Evolutionary conservation across 1,140 invertebrate species (phyloP).

Genomic region (Diorhabda elongata): DNA sequence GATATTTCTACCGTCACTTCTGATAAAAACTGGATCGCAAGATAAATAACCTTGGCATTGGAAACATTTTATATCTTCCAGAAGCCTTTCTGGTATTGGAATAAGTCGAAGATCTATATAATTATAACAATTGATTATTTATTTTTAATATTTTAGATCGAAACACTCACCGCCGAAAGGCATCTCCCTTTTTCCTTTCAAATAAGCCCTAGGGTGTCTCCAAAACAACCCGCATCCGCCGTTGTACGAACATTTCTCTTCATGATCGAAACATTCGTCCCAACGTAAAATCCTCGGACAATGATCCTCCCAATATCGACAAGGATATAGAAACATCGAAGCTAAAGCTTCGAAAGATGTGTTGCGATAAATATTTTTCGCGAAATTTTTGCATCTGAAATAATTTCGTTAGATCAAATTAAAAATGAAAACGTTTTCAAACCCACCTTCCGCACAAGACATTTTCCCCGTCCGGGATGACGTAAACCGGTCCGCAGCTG

Average conservation of each 20-base stretch:
- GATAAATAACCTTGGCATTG: constrained; percentile 38
- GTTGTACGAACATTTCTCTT: constrained; percentile 34
- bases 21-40: constrained; percentile 35
- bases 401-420: not conserved
- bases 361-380: constrained; percentile 23
- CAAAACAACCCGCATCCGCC: constrained; percentile 32
- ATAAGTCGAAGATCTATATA: constrained; percentile 37
- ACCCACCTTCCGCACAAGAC: constrained; percentile 38
- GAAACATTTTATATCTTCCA: constrained; percentile 35
- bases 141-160: no score
- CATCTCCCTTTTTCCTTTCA: constrained; percentile 33
- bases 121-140: not conserved
- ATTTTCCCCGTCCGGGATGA: constrained; percentile 28
- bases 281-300: constrained; percentile 34
- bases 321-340: constrained; percentile 39
- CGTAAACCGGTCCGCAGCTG: constrained; percentile 37
- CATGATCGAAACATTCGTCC: constrained; percentile 39
- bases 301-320: constrained; percentile 38
- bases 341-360: constrained; percentile 39
- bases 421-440: not conserved
- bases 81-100: constrained; percentile 31
- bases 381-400: constrained; percentile 9
- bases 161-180: constrained; percentile 22
- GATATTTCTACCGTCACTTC: constrained; percentile 34
- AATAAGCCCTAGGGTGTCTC: constrained; percentile 31